These are phyloP conservation scores for Sebastes fasciatus DNA, from an alignment of 2,113 vertebrate species.

Conservation along the genomic window DNA sequence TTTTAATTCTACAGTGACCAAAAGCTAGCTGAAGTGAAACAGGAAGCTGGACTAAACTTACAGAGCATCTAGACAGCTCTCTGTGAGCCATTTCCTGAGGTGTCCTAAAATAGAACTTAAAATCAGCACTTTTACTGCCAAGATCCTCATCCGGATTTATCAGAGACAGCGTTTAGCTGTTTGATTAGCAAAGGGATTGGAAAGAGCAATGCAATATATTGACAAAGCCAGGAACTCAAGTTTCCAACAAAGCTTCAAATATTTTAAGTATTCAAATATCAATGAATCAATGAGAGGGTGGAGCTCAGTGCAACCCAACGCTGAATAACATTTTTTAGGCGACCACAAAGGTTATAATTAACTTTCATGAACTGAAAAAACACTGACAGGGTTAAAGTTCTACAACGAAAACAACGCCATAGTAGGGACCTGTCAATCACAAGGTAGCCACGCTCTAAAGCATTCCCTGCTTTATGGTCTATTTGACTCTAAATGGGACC, in stretches of 20 bases:
- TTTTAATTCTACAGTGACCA: background rate
- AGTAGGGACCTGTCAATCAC: too few relatives aligned
- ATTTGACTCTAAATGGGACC: too few relatives aligned
- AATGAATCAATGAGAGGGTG: background rate
- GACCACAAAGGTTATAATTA: too few relatives aligned
- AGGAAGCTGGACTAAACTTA: slow-evolving; percentile 36
- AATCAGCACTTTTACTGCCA: slow-evolving; percentile 27
- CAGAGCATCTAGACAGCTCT: slow-evolving; percentile 12
- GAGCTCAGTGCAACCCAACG: too few relatives aligned
- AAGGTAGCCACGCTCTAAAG: too few relatives aligned
- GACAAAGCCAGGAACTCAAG: background rate
- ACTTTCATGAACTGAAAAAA: too few relatives aligned
- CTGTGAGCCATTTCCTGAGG: slow-evolving; percentile 35
- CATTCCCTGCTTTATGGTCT: too few relatives aligned
- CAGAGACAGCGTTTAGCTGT: background rate
- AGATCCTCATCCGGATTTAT: slow-evolving; percentile 7
- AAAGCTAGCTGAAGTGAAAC: slow-evolving; percentile 49
- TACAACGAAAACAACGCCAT: too few relatives aligned
- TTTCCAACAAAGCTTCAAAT: background rate
- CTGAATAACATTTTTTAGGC: too few relatives aligned
- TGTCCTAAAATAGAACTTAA: slow-evolving; percentile 49
- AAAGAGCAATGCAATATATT: background rate
- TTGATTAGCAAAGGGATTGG: background rate
- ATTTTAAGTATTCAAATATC: background rate
- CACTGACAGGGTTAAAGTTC: too few relatives aligned